A percentile compares a stretch with the other conserved stretches of the same genome.
phyloP scores from a whole-genome alignment of 2,113 vertebrate species.

The Spheniscus mendiculus region DNA sequence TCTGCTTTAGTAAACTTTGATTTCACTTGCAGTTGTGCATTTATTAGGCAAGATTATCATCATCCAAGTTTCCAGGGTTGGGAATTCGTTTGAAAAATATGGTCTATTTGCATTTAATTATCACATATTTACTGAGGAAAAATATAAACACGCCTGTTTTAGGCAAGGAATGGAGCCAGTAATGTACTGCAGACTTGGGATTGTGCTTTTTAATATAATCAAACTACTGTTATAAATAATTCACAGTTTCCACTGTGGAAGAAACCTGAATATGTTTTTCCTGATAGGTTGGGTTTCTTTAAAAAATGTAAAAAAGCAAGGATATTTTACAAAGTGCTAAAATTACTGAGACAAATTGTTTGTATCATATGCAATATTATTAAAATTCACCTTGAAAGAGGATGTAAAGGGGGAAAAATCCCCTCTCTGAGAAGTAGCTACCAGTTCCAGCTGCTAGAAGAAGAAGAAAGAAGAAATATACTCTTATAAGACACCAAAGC shows the following conservation, averaged over 20 bases:
- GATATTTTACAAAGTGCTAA: not conserved
- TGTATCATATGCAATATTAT: not conserved
- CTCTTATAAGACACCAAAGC: not conserved
- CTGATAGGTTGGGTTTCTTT: not conserved
- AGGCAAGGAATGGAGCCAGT: constrained; percentile 64
- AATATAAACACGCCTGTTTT: constrained; percentile 64
- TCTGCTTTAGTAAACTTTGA: constrained; percentile 38
- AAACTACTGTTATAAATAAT: constrained; percentile 59
- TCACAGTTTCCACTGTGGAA: constrained; percentile 37
- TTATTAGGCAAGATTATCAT: constrained; percentile 72
- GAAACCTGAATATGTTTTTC: not conserved
- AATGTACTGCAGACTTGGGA: constrained; percentile 49
- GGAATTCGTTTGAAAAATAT: constrained; percentile 63
- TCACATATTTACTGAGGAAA: constrained; percentile 65
- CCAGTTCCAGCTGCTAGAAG: not conserved
- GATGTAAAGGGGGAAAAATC: not conserved
- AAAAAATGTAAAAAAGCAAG: not conserved
- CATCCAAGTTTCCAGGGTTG: constrained; percentile 65
- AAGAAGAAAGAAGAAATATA: not conserved
- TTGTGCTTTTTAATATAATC: constrained; percentile 69
- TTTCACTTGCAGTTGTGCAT: constrained; percentile 60
- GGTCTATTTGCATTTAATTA: constrained; percentile 68
- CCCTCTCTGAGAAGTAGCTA: not conserved
- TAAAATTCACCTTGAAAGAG: constrained; percentile 41
- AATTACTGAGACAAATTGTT: not conserved